These are phyloP conservation scores for Matsumyia berberina DNA, from an alignment of 2,888 invertebrate genomes.

Conservation along the genomic window DNA sequence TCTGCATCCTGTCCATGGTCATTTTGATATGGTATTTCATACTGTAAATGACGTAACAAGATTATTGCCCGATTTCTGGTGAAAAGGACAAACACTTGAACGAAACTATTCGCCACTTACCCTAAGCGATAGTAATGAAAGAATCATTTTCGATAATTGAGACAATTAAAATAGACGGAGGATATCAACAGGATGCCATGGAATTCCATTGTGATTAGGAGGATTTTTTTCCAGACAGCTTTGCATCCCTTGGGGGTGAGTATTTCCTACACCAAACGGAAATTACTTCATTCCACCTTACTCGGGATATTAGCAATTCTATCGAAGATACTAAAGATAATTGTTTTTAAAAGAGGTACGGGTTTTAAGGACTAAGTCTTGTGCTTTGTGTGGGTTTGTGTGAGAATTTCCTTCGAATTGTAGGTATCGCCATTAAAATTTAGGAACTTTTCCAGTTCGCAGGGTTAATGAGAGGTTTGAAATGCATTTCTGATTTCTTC, in stretches of 20 bases:
- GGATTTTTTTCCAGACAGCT: no score
- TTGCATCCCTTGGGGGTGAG: neutral
- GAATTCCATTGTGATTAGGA: neutral
- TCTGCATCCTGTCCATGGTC: neutral
- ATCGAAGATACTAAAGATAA: neutral
- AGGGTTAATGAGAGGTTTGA: no score
- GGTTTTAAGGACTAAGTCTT: neutral
- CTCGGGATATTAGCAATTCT: neutral
- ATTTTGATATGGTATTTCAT: no score
- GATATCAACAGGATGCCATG: neutral
- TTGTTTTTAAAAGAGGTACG: neutral
- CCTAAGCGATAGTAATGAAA: neutral
- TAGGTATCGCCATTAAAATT: no score
- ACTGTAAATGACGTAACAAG: neutral
- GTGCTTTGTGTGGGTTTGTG: neutral
- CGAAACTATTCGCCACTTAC: neutral
- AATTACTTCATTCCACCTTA: conserved; percentile 10
- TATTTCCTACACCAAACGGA: neutral
- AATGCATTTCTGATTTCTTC: no score
- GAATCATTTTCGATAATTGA: neutral
- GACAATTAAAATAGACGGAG: neutral
- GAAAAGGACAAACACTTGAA: neutral
- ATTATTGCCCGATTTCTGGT: neutral
- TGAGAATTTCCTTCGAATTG: no score
- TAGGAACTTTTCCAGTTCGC: no score